A percentile compares a stretch with the other conserved stretches of the same genome.
Conservation (phyloP, 1,140 invertebrate genomes). For the Bradynema listronoti region DNA sequence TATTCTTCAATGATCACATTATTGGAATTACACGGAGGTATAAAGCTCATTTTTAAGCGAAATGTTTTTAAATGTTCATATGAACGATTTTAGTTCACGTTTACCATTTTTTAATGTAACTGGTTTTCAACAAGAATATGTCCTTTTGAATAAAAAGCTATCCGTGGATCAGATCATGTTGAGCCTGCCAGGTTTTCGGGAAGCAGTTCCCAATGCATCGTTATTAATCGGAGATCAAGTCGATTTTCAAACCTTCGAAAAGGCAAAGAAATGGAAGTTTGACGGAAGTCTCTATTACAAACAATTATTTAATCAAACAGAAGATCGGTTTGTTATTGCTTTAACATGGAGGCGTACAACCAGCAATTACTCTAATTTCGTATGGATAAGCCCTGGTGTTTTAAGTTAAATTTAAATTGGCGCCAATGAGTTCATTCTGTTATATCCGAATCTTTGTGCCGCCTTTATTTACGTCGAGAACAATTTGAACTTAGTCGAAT, state of each 20-base stretch:
- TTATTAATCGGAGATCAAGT: neutral
- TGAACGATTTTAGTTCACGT: no score
- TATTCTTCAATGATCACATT: no score
- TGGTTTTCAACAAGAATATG: no score
- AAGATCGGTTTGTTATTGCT: no score
- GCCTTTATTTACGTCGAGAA: neutral
- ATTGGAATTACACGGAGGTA: no score
- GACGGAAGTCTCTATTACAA: neutral
- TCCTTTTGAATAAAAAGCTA: no score
- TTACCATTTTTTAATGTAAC: no score
- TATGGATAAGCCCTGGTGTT: neutral
- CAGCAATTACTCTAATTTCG: no score
- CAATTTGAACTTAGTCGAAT: neutral
- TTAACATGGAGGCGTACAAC: no score
- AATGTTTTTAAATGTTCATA: no score
- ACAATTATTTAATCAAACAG: neutral
- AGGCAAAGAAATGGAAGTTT: conserved; percentile 1
- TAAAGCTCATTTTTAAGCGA: no score
- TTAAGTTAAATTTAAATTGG: neutral
- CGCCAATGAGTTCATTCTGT: neutral
- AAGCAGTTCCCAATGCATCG: conserved; percentile 1
- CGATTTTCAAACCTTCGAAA: neutral
- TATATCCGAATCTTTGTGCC: neutral
- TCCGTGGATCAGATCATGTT: no score
- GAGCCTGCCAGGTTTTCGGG: conserved; percentile 2